phyloP scores from a whole-genome alignment of 1,140 invertebrate species.

The Aphelenchoides besseyi region DNA sequence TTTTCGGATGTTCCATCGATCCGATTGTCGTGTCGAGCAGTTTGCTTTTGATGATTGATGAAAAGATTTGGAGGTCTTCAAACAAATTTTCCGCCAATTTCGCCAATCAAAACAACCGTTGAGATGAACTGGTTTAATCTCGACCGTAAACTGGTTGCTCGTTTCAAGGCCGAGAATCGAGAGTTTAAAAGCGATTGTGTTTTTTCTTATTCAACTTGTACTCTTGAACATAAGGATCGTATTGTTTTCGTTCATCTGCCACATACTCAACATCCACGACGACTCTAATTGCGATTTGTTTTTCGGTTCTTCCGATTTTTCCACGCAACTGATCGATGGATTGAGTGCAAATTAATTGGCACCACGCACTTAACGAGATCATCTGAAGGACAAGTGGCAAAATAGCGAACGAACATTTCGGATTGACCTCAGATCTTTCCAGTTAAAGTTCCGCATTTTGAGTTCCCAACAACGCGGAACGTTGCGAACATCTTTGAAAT shows the following conservation, averaged over 20 bases:
- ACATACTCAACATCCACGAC: neutral
- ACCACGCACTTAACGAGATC: conserved; percentile 1
- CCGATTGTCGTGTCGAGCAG: no score
- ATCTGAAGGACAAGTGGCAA: neutral
- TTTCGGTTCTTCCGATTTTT: no score
- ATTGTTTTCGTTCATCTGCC: neutral
- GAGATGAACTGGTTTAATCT: neutral
- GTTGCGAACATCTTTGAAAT: neutral
- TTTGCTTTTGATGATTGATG: no score
- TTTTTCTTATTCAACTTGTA: neutral
- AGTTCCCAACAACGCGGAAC: neutral
- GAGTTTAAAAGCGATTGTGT: neutral
- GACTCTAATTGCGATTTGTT: neutral
- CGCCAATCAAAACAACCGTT: conserved; percentile 6
- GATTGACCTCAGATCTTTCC: no score
- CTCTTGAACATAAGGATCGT: neutral
- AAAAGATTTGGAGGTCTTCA: no score
- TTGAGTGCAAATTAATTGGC: conserved; percentile 1
- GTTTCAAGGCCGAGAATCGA: neutral
- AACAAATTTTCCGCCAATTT: no score
- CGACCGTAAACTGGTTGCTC: neutral
- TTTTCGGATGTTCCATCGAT: no score
- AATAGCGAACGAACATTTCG: no score
- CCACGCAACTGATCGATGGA: no score
- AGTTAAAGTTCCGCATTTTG: neutral